Conservation (phyloP, 2,113 vertebrate species). For the Aspidoscelis tigris region DNA sequence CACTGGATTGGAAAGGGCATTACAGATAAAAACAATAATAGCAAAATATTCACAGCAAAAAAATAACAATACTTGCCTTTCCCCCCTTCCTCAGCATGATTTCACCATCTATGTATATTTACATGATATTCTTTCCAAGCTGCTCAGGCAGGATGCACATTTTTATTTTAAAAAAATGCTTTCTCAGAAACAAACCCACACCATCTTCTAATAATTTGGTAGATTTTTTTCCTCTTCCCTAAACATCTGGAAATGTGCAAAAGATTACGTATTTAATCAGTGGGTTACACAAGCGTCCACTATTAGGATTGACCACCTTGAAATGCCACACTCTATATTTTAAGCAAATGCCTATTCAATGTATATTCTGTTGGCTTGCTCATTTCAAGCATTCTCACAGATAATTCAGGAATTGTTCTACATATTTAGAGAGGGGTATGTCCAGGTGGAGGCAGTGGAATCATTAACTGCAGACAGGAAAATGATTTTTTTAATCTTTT, state of each 20-base stretch:
- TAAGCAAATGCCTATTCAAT: constrained; percentile 11
- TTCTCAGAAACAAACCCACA: background rate
- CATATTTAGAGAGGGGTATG: background rate
- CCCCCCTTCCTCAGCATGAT: background rate
- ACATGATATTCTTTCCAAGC: background rate
- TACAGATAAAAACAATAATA: background rate
- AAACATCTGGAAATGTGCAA: constrained; percentile 10
- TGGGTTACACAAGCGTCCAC: background rate
- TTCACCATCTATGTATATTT: background rate
- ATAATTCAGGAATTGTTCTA: constrained; percentile 6
- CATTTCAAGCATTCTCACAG: background rate
- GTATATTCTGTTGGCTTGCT: constrained; percentile 5
- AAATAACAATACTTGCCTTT: background rate
- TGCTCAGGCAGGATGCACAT: constrained; percentile 4
- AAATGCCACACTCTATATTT: background rate
- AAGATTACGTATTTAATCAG: constrained; percentile 12
- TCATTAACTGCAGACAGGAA: no score
- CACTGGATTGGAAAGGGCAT: background rate
- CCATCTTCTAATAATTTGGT: constrained; percentile 11
- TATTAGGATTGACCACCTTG: constrained; percentile 6
- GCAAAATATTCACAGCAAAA: background rate
- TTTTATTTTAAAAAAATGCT: background rate
- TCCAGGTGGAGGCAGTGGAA: no score
- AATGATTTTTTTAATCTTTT: no score
- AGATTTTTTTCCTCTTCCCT: background rate